Percentiles rank a stretch among this genome's conserved stretches.
phyloP scores from a whole-genome alignment of 2,888 invertebrate species.

The Apeira syringaria region DNA sequence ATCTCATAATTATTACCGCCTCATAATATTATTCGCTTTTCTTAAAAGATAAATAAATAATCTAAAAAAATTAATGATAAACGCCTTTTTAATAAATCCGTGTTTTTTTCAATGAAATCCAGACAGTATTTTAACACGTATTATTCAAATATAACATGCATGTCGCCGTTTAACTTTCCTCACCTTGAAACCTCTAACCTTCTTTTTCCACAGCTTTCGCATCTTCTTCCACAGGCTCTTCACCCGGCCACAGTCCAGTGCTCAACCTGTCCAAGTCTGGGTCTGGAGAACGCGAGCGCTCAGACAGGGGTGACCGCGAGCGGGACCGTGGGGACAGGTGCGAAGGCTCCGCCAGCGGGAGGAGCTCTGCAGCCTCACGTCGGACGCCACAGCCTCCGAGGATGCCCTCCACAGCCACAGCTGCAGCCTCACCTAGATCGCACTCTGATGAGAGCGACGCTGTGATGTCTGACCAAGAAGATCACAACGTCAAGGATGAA shows the following conservation, averaged over 20 bases:
- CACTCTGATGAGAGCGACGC: constrained; percentile 93
- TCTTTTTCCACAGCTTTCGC: constrained; percentile 32
- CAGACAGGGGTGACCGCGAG: constrained; percentile 85
- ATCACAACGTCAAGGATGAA: constrained; percentile 92
- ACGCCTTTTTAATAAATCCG: no score
- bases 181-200: constrained; percentile 17
- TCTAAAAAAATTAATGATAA: no score
- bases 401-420: constrained; percentile 78
- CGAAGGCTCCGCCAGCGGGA: constrained; percentile 51
- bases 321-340: constrained; percentile 78
- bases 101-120: no score
- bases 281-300: constrained; percentile 87
- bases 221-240: constrained; percentile 85
- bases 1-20: no score
- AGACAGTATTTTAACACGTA: no score
- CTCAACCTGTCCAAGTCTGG: constrained; percentile 95
- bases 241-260: constrained; percentile 95
- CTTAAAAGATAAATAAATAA: no score
- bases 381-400: constrained; percentile 84
- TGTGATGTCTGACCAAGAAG: constrained; percentile 93
- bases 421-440: constrained; percentile 87
- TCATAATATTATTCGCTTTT: no score
- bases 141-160: no score
- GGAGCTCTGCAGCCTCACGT: constrained; percentile 84
- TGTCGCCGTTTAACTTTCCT: no score